A percentile compares a stretch with the other conserved stretches of the same genome.
Conservation (phyloP, 2,888 invertebrate species). For the Nectonema munidae region DNA sequence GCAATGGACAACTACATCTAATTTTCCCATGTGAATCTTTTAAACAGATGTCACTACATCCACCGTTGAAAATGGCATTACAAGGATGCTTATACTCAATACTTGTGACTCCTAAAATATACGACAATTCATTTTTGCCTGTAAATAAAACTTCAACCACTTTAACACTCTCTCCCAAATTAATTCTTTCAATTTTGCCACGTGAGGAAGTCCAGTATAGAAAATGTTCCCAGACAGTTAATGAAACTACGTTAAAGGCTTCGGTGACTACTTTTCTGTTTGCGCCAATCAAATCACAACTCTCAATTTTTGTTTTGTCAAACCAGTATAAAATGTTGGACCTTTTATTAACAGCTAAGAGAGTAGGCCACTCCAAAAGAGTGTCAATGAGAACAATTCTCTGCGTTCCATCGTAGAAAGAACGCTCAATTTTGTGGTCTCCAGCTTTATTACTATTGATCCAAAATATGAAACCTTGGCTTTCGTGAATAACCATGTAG, state of each 20-base stretch:
- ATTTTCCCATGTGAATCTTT: background rate
- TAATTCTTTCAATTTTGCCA: too few species aligned
- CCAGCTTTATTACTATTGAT: too few species aligned
- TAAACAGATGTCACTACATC: background rate
- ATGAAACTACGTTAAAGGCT: too few species aligned
- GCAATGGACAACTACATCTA: background rate
- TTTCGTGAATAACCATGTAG: too few species aligned
- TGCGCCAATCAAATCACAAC: conserved; percentile 16
- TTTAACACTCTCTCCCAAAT: too few species aligned
- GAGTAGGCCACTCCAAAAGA: too few species aligned
- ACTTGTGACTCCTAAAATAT: background rate
- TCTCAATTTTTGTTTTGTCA: background rate
- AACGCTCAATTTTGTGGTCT: background rate
- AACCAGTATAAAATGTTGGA: background rate
- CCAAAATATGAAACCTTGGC: too few species aligned
- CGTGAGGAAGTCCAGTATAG: too few species aligned
- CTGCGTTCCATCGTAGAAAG: conserved; percentile 1
- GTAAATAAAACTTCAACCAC: too few species aligned
- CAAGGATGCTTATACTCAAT: background rate
- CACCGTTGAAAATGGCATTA: background rate
- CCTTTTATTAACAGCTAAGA: background rate
- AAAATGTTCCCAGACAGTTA: too few species aligned
- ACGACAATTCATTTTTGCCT: too few species aligned
- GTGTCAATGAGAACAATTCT: background rate
- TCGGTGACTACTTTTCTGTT: conserved; percentile 1